These are phyloP conservation scores for Campopleginae sp. DNA, from an alignment of 2,888 invertebrate genomes.

Conservation along the genomic window DNA sequence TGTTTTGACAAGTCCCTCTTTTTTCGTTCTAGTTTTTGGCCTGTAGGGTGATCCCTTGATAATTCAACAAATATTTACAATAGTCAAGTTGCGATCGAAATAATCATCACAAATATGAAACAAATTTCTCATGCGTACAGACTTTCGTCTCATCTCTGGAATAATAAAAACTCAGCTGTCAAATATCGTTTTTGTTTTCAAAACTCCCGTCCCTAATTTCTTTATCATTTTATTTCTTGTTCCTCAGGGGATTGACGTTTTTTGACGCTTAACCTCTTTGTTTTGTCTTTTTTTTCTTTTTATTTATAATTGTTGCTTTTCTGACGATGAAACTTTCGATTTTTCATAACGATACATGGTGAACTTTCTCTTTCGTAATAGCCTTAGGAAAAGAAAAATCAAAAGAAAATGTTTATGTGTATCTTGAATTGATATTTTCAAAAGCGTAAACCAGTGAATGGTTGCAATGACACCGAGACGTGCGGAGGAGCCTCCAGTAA, in stretches of 20 bases:
- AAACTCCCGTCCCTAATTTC: neutral
- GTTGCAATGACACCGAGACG: constrained; percentile 79
- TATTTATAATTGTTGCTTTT: neutral
- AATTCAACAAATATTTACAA: constrained; percentile 18
- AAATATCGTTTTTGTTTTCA: constrained; percentile 14
- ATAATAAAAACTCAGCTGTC: constrained; percentile 3
- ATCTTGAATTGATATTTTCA: too few species aligned
- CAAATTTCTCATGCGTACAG: neutral
- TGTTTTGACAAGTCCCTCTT: constrained; percentile 44
- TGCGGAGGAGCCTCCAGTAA: constrained; percentile 78
- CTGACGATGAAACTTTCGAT: neutral
- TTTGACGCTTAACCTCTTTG: neutral
- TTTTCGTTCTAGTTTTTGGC: neutral
- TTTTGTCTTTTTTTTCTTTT: neutral
- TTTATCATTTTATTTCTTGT: neutral
- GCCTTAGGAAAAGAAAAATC: neutral
- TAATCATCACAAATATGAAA: constrained; percentile 49
- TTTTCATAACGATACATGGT: neutral
- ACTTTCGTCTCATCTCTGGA: neutral
- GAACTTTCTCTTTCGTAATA: neutral
- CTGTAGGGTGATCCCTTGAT: constrained; percentile 24
- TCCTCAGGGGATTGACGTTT: neutral
- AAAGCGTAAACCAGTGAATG: constrained; percentile 35
- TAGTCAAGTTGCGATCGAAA: constrained; percentile 27
- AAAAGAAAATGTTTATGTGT: too few species aligned